Evolutionary conservation across 1,140 invertebrate genomes (phyloP).

Genomic region (Eupeodes corollae): DNA sequence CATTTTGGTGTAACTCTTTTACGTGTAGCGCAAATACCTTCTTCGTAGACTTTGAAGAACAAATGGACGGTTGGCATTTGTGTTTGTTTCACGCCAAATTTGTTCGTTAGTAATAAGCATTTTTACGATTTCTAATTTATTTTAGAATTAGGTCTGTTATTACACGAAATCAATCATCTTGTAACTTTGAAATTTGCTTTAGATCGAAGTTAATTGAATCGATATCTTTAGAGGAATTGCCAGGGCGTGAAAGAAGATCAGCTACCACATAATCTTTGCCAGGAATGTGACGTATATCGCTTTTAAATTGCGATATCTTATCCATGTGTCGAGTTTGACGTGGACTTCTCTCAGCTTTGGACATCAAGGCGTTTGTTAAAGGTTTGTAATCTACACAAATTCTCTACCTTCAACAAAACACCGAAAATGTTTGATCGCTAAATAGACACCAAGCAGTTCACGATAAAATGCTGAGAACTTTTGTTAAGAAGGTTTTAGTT

Average conservation of each 20-base stretch:
- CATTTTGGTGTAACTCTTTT: not conserved
- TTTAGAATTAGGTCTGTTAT: too few species aligned
- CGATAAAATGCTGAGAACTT: constrained; percentile 21
- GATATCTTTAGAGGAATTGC: too few species aligned
- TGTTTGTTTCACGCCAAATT: too few species aligned
- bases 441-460: constrained; percentile 28
- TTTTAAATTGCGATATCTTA: constrained; percentile 34
- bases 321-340: constrained; percentile 29
- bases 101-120: too few species aligned
- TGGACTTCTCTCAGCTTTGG: too few species aligned
- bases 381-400: constrained; percentile 37
- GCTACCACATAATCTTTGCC: constrained; percentile 24
- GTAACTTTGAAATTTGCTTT: too few species aligned
- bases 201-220: too few species aligned
- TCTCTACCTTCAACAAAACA: too few species aligned
- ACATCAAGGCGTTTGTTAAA: constrained; percentile 22
- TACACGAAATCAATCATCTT: too few species aligned
- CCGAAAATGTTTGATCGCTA: too few species aligned
- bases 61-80: not conserved
- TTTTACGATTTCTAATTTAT: not conserved
- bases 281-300: constrained; percentile 26
- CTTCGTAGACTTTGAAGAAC: not conserved
- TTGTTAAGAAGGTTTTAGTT: too few species aligned
- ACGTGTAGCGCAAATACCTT: not conserved
- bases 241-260: constrained; percentile 26